phyloP scores from a whole-genome alignment of 2,888 invertebrate species.

The Phengaris alcon region DNA sequence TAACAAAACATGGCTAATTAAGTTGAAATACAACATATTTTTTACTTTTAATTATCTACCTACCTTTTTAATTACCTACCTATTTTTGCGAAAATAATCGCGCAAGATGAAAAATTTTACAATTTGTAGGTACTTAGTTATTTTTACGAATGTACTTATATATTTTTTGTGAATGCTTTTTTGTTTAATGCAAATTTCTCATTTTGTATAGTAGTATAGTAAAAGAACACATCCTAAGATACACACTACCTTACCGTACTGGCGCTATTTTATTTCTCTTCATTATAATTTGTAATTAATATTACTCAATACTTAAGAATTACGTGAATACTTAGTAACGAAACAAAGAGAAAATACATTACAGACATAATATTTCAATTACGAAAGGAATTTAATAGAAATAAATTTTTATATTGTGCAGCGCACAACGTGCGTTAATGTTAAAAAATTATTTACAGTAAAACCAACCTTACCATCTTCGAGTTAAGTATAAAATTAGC shows the following conservation, averaged over 20 bases:
- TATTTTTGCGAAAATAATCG: neutral
- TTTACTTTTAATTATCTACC: neutral
- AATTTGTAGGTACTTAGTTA: neutral
- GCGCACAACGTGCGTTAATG: conserved; percentile 3
- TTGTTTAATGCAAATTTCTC: neutral
- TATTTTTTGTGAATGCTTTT: neutral
- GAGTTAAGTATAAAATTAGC: neutral
- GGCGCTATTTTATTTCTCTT: neutral
- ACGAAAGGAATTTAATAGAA: conserved; percentile 21
- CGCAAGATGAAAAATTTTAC: neutral
- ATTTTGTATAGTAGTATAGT: no score
- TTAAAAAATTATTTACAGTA: neutral
- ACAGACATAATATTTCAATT: conserved; percentile 21
- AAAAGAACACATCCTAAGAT: no score
- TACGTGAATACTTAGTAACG: conserved; percentile 17
- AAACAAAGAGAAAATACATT: conserved; percentile 11
- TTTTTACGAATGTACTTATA: neutral
- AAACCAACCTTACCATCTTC: neutral
- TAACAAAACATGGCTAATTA: neutral
- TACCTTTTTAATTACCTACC: neutral
- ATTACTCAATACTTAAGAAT: conserved; percentile 5
- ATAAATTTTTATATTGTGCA: conserved; percentile 15
- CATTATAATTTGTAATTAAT: conserved; percentile 1
- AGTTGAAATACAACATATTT: neutral
- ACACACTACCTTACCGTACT: neutral